Evolutionary conservation across 2,113 vertebrate species (phyloP), one percentile per base, ranked within the genome.

Genomic region (Vidua chalybeata): DNA sequence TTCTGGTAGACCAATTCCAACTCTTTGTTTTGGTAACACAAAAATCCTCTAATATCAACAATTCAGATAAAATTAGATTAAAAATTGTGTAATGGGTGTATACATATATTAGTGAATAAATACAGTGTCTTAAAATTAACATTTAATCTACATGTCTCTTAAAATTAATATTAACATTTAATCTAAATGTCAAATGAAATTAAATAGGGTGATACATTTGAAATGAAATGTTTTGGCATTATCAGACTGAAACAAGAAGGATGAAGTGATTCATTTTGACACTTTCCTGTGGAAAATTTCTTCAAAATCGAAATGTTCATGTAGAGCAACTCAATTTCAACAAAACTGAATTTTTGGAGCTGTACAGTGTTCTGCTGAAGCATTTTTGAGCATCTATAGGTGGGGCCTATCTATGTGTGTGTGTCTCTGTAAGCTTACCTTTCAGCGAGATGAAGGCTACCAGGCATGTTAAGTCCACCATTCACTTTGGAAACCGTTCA

Each of bases 211-310:
- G 85, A 54, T 84, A 59, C 23, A 73, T 83, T 56, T 86, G 51
- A 81, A 89, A 84, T 74, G 8, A 93, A 95, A 71, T 84, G 39
- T 90, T 93, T 94, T 95, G 90, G 72, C 88, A 84, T 55, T 83
- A 90, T 86, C 61, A 92, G 45, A 92, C 81, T 63, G 55, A 94
- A 95, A 89, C 43, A 84, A 82, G 82, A 79, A 93, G 72, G 33
- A 77, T 85, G 31, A 93, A 91, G 79, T 91, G 0, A 97, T 87
- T 94, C 11, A 76, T 93, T 95, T 93, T 96, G 83, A 96, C 88
- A 93, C 18, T 88, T 86, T 74, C 30, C 13, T 52, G 16, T 46
- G 27, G 59, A 93, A 88, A 77, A 74, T 10, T 58, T 80, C n/a
- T 84, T 80, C 43, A 80, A 35, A 94, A 73, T 39, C 51, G 26